Conservation (phyloP, 2,888 invertebrate species). For the Brachycybe producta region DNA sequence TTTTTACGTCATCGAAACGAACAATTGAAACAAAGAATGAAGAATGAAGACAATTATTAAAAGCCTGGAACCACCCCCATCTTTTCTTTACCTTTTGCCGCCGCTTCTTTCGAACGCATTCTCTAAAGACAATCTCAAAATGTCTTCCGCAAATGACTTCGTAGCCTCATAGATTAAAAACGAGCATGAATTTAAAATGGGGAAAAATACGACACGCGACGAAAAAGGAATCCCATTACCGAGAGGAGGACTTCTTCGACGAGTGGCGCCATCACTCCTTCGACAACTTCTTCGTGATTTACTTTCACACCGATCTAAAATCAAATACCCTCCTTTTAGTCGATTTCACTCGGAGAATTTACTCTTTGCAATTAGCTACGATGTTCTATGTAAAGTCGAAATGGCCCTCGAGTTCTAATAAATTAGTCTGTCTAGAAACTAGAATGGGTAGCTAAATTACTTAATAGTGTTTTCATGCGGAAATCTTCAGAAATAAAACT, state of each 20-base stretch:
- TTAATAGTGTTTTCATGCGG: too few species aligned
- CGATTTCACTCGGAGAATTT: too few species aligned
- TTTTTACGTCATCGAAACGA: too few species aligned
- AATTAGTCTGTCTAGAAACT: too few species aligned
- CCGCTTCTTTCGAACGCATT: neutral
- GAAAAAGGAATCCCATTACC: neutral
- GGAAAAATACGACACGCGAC: neutral
- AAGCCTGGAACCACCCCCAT: neutral
- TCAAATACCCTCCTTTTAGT: too few species aligned
- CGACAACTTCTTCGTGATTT: neutral
- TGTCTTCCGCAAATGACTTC: constrained; percentile 11
- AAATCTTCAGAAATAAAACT: too few species aligned
- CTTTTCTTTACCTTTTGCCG: constrained; percentile 4
- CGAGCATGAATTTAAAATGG: neutral
- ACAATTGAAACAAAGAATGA: neutral
- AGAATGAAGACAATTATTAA: neutral
- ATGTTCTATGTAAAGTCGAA: too few species aligned
- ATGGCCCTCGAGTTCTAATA: too few species aligned
- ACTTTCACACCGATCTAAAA: constrained; percentile 12
- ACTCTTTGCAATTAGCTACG: too few species aligned
- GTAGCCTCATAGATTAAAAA: constrained; percentile 5
- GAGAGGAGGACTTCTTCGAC: constrained; percentile 8
- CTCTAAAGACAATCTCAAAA: neutral
- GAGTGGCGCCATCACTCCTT: constrained; percentile 1
- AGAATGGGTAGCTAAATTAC: too few species aligned